A percentile compares a stretch with the other conserved stretches of the same genome.
Evolutionary conservation across 2,113 vertebrate genomes (phyloP).

Genomic region (Myodes glareolus): DNA sequence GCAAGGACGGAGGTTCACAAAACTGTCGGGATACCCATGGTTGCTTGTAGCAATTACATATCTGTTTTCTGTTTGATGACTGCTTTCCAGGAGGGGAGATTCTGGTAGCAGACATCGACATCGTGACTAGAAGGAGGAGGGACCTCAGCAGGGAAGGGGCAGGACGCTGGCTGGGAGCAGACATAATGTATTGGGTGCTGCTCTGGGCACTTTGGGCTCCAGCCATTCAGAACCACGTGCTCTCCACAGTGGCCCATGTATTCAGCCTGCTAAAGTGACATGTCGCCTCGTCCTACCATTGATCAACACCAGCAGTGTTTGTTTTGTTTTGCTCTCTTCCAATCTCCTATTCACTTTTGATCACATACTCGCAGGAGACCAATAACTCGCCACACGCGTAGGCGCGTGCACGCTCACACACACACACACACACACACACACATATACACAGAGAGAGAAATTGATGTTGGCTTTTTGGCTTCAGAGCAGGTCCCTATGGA

Average conservation of each 20-base stretch:
- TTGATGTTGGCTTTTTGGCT: slow-evolving; percentile 58
- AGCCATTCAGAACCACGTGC: accelerated
- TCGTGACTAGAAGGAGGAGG: accelerated
- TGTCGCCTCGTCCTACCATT: background rate
- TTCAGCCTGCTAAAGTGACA: background rate
- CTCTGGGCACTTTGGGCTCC: background rate
- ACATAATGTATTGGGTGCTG: accelerated
- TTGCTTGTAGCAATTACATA: background rate
- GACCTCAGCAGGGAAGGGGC: background rate
- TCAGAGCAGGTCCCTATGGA: slow-evolving; percentile 59
- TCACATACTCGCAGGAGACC: slow-evolving; percentile 79
- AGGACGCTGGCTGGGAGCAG: background rate
- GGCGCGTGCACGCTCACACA: background rate
- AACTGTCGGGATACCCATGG: background rate
- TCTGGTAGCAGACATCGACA: background rate
- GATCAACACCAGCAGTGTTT: slow-evolving; percentile 62
- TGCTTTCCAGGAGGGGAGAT: background rate
- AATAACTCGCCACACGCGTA: slow-evolving; percentile 63
- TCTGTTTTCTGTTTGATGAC: background rate
- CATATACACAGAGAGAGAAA: background rate
- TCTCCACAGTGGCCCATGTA: background rate
- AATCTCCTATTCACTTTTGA: slow-evolving; percentile 78
- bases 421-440: background rate
- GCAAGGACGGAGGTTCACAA: background rate
- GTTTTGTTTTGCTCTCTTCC: slow-evolving; percentile 65